phyloP scores from a whole-genome alignment of 2,797 vertebrate species.

The Cottoperca gobio region DNA sequence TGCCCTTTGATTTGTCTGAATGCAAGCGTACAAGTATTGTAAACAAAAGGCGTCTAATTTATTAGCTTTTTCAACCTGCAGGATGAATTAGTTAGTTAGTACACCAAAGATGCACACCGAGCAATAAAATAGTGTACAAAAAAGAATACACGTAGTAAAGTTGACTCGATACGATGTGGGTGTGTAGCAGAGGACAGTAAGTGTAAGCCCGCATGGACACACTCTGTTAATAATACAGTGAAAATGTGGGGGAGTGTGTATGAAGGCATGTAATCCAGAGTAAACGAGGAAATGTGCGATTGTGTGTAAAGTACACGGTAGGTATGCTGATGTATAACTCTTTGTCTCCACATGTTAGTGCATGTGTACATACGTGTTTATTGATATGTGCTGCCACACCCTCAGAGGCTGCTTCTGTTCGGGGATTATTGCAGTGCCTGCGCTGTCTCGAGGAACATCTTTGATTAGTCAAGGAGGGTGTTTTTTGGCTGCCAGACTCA shows the following conservation, averaged over 20 bases:
- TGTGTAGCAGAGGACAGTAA: conserved; percentile 1
- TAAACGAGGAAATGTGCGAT: conserved; percentile 1
- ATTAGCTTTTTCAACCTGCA: conserved; percentile 16
- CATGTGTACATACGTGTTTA: conserved; percentile 30
- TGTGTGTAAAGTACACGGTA: background rate
- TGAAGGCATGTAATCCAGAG: conserved; percentile 10
- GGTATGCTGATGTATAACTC: background rate
- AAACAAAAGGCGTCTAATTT: conserved; percentile 37
- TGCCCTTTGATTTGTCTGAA: conserved; percentile 54
- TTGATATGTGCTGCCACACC: conserved; percentile 48
- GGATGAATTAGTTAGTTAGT: conserved; percentile 11
- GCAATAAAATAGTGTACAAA: background rate
- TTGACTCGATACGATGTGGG: background rate
- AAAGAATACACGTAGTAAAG: background rate
- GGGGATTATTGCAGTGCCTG: conserved; percentile 44
- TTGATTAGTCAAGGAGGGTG: conserved; percentile 64
- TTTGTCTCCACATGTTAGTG: conserved; percentile 5
- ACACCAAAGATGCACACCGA: background rate
- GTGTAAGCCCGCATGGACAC: background rate
- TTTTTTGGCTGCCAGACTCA: conserved; percentile 66
- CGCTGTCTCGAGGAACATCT: conserved; percentile 59
- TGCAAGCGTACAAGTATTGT: background rate
- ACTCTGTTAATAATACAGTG: conserved; percentile 26
- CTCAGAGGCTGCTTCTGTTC: conserved; percentile 34
- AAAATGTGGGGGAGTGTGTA: conserved; percentile 24